Base-by-base conservation (phyloP, 2,113 vertebrate genomes). In the Chaetodon trifascialis region DNA sequence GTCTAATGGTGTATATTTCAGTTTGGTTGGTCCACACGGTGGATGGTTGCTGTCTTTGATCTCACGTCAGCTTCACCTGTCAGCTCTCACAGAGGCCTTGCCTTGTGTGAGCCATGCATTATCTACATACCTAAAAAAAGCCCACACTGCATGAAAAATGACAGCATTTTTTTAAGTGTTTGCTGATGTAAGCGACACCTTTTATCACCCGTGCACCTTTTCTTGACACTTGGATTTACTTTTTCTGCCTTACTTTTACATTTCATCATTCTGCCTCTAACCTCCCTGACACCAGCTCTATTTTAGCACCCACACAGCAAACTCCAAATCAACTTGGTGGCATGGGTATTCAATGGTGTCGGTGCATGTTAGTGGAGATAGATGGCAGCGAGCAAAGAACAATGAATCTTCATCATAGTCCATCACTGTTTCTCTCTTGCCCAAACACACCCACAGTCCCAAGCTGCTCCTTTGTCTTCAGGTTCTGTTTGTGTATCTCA, bases 341-440 rank as follows among this genome's bases (percentile, higher is more conserved):
- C 72, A 62, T 21, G 63, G 83, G 76, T 79, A 16, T 82, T 87
- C 87, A 70, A 23, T 11, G 60, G 77, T 73, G 80, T 79, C 83
- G 59, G 62, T n/a, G 11, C 42, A 76, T 38, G 65, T 68, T 88
- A 85, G 86, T 76, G 79, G 71, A 90, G 90, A 92, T 84, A 51
- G 86, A 92, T 91, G 64, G 83, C 14, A 16, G 79, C 30, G 11
- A 73, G 73, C 68, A 79, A 69, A 75, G 42, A 76, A 74, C 74
- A 67, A 90, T 90, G 83, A 82, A 89, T 92, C 90, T 90, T 89
- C 84, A 92, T 92, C 88, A 86, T 78, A 63, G 74, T 66, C 76
- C n/a, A 56, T 80, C 80, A 11, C 75, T 42, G 73, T 83, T 42
- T 40, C 47, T 63, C 51, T 75, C 66, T 80, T 17, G 11, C 58